phyloP scores from a whole-genome alignment of 2,113 vertebrate species.

The Equus quagga region DNA sequence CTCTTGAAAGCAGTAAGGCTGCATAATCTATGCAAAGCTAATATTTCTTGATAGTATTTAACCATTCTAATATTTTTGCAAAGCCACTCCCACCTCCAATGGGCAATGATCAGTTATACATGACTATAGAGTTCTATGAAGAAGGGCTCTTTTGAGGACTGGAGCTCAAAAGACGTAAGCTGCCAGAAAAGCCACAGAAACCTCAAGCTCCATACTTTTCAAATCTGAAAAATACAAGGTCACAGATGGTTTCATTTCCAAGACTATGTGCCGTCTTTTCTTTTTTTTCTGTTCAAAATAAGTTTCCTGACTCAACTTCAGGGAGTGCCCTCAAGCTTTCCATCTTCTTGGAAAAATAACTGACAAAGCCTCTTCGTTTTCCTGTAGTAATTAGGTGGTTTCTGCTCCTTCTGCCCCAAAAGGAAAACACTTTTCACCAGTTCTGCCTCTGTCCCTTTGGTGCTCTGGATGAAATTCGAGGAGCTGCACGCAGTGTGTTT shows the following conservation, averaged over 20 bases:
- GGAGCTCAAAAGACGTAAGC: not conserved
- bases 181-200: not conserved
- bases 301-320: constrained; percentile 35
- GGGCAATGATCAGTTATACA: not conserved
- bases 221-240: not conserved
- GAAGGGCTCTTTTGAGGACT: not conserved
- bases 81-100: not conserved
- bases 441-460: not conserved
- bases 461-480: not conserved
- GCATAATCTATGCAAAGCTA: constrained; percentile 44
- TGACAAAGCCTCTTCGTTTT: constrained; percentile 55
- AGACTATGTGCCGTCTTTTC: not conserved
- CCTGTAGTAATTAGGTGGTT: constrained; percentile 12
- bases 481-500: not conserved
- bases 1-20: constrained; percentile 40
- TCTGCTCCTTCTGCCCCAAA: not conserved
- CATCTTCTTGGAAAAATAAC: constrained; percentile 51
- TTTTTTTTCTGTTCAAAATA: constrained; percentile 16
- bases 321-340: constrained; percentile 35
- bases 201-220: not conserved
- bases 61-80: constrained; percentile 12
- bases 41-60: constrained; percentile 64
- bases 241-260: not conserved
- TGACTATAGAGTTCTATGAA: not conserved
- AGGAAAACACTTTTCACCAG: constrained; percentile 9